phyloP scores from a whole-genome alignment of 2,113 vertebrate genomes.

The Alosa alosa region DNA sequence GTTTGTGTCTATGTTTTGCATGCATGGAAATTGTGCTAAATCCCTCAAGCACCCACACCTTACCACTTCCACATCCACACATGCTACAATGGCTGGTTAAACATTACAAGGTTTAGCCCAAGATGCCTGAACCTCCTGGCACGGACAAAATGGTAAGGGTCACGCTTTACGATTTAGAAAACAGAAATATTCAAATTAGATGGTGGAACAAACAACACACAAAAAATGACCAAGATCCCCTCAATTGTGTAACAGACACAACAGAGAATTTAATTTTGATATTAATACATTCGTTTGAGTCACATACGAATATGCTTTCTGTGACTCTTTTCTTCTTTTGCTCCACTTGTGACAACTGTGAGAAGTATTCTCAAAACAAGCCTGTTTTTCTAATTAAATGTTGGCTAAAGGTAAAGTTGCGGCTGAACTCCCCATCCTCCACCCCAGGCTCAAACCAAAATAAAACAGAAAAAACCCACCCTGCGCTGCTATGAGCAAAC shows the following conservation, averaged over 20 bases:
- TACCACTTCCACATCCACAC: constrained; percentile 38
- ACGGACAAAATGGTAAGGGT: neutral
- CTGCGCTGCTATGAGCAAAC: constrained; percentile 51
- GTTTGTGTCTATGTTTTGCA: constrained; percentile 40
- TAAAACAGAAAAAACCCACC: constrained; percentile 45
- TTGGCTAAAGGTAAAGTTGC: constrained; percentile 48
- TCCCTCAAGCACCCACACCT: constrained; percentile 15
- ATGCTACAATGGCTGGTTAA: constrained; percentile 54
- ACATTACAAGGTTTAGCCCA: constrained; percentile 42
- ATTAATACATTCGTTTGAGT: neutral
- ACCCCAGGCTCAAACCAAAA: constrained; percentile 48
- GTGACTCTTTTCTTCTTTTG: neutral
- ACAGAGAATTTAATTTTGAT: neutral
- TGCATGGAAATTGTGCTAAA: constrained; percentile 39
- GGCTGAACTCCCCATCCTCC: constrained; percentile 54
- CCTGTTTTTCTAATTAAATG: constrained; percentile 62
- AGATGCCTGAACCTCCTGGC: constrained; percentile 44
- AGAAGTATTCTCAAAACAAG: constrained; percentile 58
- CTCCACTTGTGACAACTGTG: constrained; percentile 43
- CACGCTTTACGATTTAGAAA: neutral
- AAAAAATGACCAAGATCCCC: too few relatives aligned
- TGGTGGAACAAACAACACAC: too few relatives aligned
- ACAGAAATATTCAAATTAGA: neutral
- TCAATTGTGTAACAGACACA: neutral
- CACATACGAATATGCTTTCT: constrained; percentile 38